A percentile compares a stretch with the other conserved stretches of the same genome.
phyloP scores from a whole-genome alignment of 2,888 invertebrate genomes.

The Aricia artaxerxes region DNA sequence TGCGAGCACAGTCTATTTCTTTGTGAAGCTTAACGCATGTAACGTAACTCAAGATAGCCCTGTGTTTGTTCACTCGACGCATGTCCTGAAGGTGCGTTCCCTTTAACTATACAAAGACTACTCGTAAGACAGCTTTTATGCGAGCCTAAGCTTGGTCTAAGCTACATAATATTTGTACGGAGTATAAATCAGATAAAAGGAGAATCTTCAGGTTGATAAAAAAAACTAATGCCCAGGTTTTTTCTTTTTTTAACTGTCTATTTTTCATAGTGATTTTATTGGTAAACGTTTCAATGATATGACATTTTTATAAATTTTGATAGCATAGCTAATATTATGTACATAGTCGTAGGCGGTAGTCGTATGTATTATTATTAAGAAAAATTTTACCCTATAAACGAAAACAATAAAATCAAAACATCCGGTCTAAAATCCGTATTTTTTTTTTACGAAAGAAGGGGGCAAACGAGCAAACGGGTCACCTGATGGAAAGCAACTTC shows the following conservation, averaged over 20 bases:
- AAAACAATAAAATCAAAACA: background rate
- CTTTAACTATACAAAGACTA: background rate
- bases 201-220: background rate
- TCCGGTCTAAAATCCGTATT: too few relatives aligned
- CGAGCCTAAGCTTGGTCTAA: background rate
- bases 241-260: too few relatives aligned
- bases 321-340: background rate
- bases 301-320: background rate
- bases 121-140: background rate
- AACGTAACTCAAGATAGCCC: background rate
- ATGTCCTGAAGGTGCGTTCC: slow-evolving; percentile 17
- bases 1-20: background rate
- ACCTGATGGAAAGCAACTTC: too few relatives aligned
- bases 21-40: slow-evolving; percentile 1
- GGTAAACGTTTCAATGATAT: too few relatives aligned
- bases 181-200: background rate
- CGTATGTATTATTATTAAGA: too few relatives aligned
- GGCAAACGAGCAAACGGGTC: too few relatives aligned
- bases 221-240: too few relatives aligned
- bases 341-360: background rate
- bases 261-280: too few relatives aligned
- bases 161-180: background rate
- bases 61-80: slow-evolving; percentile 25
- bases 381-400: background rate
- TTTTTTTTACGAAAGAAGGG: too few relatives aligned